phyloP scores from a whole-genome alignment of 1,140 invertebrate genomes.

The Drosophila repletoides region DNA sequence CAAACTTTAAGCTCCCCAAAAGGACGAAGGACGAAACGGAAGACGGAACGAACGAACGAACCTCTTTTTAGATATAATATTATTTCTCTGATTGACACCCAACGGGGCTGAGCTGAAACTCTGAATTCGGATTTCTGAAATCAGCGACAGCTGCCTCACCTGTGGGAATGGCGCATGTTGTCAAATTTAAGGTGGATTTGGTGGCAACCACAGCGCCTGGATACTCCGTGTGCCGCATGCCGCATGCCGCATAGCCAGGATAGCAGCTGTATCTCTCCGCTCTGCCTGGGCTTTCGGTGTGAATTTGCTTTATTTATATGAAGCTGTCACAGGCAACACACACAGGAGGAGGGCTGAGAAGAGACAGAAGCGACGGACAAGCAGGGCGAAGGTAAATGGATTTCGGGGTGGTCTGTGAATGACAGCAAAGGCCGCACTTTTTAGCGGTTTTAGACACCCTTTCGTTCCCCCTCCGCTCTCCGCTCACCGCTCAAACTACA shows the following conservation, averaged over 20 bases:
- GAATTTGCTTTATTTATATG: slow-evolving; percentile 74
- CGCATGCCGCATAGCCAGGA: no score
- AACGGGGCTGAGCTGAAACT: slow-evolving; percentile 7
- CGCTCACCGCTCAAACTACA: background rate
- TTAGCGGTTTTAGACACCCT: slow-evolving; percentile 8
- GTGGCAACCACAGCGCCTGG: slow-evolving; percentile 58
- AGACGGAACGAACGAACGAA: no score
- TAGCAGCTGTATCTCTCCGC: slow-evolving; percentile 3
- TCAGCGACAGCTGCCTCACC: slow-evolving; percentile 59
- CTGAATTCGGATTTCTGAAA: no score
- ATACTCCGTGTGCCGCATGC: no score
- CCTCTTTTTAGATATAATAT: slow-evolving; percentile 56
- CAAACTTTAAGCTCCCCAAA: slow-evolving; percentile 44
- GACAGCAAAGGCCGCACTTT: slow-evolving; percentile 35
- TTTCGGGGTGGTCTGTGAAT: slow-evolving; percentile 29
- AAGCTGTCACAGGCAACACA: slow-evolving; percentile 61
- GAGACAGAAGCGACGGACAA: no score
- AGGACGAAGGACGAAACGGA: no score
- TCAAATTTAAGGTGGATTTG: slow-evolving; percentile 78
- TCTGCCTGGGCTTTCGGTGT: background rate
- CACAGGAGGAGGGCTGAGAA: background rate
- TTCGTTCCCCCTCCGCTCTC: background rate
- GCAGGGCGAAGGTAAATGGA: background rate
- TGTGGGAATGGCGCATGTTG: slow-evolving; percentile 58
- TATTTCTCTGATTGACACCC: slow-evolving; percentile 60